Evolutionary conservation across 2,113 vertebrate genomes (phyloP).

Genomic region (Pyxicephalus adspersus): DNA sequence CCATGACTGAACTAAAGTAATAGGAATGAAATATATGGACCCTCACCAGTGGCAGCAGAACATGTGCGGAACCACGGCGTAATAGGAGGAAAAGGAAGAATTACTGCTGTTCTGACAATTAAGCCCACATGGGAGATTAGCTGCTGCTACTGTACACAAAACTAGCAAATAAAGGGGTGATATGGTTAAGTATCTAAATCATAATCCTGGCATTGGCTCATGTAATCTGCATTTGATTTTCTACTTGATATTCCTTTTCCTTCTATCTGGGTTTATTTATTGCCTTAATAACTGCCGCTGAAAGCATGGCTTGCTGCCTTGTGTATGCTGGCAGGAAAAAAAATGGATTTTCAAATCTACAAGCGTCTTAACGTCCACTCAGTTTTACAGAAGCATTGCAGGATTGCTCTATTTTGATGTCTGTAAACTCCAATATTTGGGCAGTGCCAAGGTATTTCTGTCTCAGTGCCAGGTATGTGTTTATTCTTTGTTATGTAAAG

Average conservation of each 20-base stretch:
- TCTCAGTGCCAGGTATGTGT: no score
- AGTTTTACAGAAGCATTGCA: slow-evolving; percentile 3
- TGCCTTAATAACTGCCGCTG: slow-evolving; percentile 34
- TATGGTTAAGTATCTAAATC: slow-evolving; percentile 43
- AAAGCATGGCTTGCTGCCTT: not conserved
- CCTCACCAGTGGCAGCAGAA: not conserved
- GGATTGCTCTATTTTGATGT: not conserved
- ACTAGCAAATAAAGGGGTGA: slow-evolving; percentile 28
- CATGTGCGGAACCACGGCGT: not conserved
- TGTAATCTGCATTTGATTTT: slow-evolving; percentile 50
- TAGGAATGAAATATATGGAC: not conserved
- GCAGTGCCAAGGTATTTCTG: no score
- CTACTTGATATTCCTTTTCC: slow-evolving; percentile 37
- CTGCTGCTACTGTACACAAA: slow-evolving; percentile 16
- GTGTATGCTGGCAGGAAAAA: not conserved
- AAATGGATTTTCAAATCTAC: slow-evolving; percentile 16
- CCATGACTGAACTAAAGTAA: not conserved
- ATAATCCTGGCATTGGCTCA: slow-evolving; percentile 16
- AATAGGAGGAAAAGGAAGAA: not conserved
- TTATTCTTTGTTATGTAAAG: no score
- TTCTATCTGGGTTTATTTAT: slow-evolving; percentile 41
- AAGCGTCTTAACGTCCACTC: not conserved
- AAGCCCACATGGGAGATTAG: slow-evolving; percentile 34
- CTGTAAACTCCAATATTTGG: no score
- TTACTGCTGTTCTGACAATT: slow-evolving; percentile 11